A percentile compares a stretch with the other conserved stretches of the same genome.
Conservation (phyloP, 2,113 vertebrate species). For the Heliornis fulica region DNA sequence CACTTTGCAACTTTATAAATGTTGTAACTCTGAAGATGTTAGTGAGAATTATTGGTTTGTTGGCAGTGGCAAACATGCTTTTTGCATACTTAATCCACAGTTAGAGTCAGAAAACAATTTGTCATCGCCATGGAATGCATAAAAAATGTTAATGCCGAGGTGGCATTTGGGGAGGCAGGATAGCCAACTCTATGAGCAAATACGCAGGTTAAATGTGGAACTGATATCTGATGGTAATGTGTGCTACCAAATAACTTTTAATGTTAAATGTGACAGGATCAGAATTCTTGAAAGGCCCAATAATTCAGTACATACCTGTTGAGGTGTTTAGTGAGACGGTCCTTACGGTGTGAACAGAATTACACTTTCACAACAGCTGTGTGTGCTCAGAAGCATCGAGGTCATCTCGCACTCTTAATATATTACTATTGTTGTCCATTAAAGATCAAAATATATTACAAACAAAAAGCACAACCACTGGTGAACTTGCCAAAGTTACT, state of each 20-base stretch:
- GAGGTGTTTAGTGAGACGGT: conserved; percentile 35
- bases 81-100: conserved; percentile 76
- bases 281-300: conserved; percentile 12
- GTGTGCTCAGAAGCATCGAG: conserved; percentile 40
- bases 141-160: conserved; percentile 61
- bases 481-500: conserved; percentile 28
- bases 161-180: conserved; percentile 53
- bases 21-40: conserved; percentile 79
- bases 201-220: conserved; percentile 33
- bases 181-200: background rate
- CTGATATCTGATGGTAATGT: background rate
- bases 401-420: conserved; percentile 34
- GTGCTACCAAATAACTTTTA: background rate
- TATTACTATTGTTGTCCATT: conserved; percentile 31
- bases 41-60: conserved; percentile 78
- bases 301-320: conserved; percentile 62
- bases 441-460: conserved; percentile 59
- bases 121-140: conserved; percentile 68
- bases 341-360: conserved; percentile 44
- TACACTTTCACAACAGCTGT: conserved; percentile 50
- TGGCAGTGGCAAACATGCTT: conserved; percentile 72
- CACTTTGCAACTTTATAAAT: conserved; percentile 83
- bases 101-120: conserved; percentile 71
- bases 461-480: conserved; percentile 24
- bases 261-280: background rate